Conservation (phyloP, 2,888 invertebrate species). For the Kryphioiulus occultus region DNA sequence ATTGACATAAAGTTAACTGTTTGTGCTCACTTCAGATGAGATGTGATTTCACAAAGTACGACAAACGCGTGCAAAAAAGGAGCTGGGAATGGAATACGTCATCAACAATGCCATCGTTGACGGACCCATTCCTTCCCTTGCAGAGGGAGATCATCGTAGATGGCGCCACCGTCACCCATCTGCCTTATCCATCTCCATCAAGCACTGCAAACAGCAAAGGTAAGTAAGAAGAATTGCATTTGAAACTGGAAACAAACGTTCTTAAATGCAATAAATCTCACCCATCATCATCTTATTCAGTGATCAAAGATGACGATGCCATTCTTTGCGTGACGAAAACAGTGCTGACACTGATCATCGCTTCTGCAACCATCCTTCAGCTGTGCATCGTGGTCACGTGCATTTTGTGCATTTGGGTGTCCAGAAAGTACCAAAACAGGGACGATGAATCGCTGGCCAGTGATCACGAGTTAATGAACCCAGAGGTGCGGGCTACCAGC, state of each 20-base stretch:
- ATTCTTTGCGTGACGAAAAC: constrained; percentile 48
- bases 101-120: constrained; percentile 39
- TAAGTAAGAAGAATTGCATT: no score
- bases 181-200: constrained; percentile 35
- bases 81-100: constrained; percentile 40
- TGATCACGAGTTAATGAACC: constrained; percentile 36
- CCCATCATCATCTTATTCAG: background rate
- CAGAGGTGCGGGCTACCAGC: background rate
- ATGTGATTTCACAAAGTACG: background rate
- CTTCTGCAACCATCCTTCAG: constrained; percentile 50
- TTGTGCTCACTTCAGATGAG: background rate
- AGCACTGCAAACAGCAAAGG: constrained; percentile 16
- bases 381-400: constrained; percentile 53
- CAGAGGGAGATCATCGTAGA: constrained; percentile 58
- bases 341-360: constrained; percentile 40
- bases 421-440: constrained; percentile 36
- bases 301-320: constrained; percentile 38
- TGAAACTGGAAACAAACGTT: background rate
- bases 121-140: constrained; percentile 56
- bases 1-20: no score
- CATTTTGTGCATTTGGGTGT: constrained; percentile 53
- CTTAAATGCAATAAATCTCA: background rate
- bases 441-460: constrained; percentile 41
- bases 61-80: background rate
- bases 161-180: constrained; percentile 51